Evolutionary conservation across 2,888 invertebrate genomes (phyloP), one percentile per base, ranked within the genome.

Genomic region (Frankliniella fusca): DNA sequence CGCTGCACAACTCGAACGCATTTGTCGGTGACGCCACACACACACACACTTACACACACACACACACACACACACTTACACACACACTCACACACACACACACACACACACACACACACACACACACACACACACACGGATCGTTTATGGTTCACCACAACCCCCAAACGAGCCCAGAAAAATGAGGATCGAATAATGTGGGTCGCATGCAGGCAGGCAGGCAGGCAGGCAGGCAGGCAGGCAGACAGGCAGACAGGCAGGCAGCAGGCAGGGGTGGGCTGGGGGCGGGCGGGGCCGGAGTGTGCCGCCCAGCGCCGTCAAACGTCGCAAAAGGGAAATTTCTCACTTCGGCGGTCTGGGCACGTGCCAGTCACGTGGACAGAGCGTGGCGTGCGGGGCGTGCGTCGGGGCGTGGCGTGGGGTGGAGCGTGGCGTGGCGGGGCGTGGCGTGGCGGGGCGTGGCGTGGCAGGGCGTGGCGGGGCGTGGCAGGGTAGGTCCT

Each of bases 241-340:
- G 54, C 12, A 20, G 54, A n/a, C n/a, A n/a, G n/a, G n/a, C n/a
- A n/a, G 54, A 9, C 3, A 20, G 54, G 54, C 15, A 3, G 3
- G 54, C 54, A 12, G 54, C 15, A 54, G 7, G 54, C 54, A 5
- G 38, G 61, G 18, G 12, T 11, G 18, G 61, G 61, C 15, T n/a
- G n/a, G 61, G n/a, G 61, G 61, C 20, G 61, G n/a, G 61, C 0
- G 15, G 10, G n/a, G 61, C 15, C 18, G 61, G 61, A 61, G 61
- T 11, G 3, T 54, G 54, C 2, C 54, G 54, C 61, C 20, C 61
- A n/a, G 27, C 27, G 70, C 11, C 70, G 70, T 76, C 27, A 10
- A 27, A 9, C 70, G 70, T 61, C 61, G 61, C 61, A 76, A 76
- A 76, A 27, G 70, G 70, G 70, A 23, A 76, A 27, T 76, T n/a